These are phyloP conservation scores for Nomada hirtipes DNA, from an alignment of 2,888 invertebrate species.

Conservation along the genomic window DNA sequence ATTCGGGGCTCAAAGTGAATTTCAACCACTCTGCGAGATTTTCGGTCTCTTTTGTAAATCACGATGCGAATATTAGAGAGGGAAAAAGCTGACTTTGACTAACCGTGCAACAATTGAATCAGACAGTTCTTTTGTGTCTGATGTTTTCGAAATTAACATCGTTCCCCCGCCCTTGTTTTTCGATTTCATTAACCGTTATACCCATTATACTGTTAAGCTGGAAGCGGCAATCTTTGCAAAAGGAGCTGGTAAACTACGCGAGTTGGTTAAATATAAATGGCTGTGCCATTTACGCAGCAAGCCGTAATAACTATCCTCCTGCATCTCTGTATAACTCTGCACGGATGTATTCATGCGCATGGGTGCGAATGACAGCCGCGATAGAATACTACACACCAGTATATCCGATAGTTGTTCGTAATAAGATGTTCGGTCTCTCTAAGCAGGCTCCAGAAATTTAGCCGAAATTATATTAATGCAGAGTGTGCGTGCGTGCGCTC, in stretches of 20 bases:
- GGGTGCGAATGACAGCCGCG: slow-evolving; percentile 25
- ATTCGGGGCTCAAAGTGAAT: slow-evolving; percentile 1
- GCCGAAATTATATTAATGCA: neutral
- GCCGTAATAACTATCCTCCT: neutral
- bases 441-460: neutral
- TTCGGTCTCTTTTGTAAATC: neutral
- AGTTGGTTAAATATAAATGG: neutral
- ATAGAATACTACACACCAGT: neutral
- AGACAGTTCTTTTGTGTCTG: neutral
- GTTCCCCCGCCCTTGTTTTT: too few species aligned
- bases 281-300: neutral
- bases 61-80: neutral
- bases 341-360: neutral
- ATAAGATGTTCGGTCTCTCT: neutral
- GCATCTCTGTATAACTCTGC: neutral
- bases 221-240: neutral
- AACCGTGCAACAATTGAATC: neutral
- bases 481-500: too few species aligned
- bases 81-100: neutral
- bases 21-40: neutral
- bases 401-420: neutral
- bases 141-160: neutral
- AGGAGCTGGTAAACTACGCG: neutral
- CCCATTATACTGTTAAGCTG: neutral
- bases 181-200: neutral